Evolutionary conservation across 1,140 invertebrate species (phyloP).

Genomic region (Asbolus verrucosus): DNA sequence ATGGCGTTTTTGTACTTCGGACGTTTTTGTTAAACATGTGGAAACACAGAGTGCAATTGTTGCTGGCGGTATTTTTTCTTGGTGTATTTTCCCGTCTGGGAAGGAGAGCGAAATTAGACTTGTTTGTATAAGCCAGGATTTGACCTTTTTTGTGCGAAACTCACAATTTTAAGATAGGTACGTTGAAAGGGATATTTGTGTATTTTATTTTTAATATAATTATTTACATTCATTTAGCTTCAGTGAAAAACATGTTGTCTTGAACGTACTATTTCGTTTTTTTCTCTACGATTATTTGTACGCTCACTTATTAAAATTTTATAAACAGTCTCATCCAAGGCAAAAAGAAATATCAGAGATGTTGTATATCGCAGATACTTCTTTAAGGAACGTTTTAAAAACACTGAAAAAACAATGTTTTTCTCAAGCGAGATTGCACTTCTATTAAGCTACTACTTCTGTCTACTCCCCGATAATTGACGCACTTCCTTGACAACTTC

Average conservation of each 20-base stretch:
- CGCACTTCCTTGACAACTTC: too few species aligned
- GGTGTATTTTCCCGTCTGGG: too few species aligned
- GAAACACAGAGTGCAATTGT: too few species aligned
- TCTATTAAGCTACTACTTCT: not conserved
- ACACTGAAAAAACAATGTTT: slow-evolving; percentile 33
- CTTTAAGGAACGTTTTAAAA: slow-evolving; percentile 19
- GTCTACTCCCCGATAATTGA: too few species aligned
- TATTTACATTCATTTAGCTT: slow-evolving; percentile 30
- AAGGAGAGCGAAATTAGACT: too few species aligned
- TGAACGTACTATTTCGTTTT: slow-evolving; percentile 31
- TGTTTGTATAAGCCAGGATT: not conserved
- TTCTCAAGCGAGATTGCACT: slow-evolving; percentile 16
- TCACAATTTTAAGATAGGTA: slow-evolving; percentile 21
- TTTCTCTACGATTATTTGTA: slow-evolving; percentile 31
- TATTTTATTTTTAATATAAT: slow-evolving; percentile 35
- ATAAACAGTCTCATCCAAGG: slow-evolving; percentile 16
- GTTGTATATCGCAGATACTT: not conserved
- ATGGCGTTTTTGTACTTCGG: slow-evolving; percentile 19
- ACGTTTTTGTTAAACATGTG: slow-evolving; percentile 31
- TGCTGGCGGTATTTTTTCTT: too few species aligned
- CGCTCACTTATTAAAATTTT: slow-evolving; percentile 29
- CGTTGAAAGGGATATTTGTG: slow-evolving; percentile 9
- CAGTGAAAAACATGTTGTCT: slow-evolving; percentile 35
- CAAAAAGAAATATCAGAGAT: slow-evolving; percentile 16
- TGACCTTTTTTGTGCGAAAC: too few species aligned